These are phyloP conservation scores for Peromyscus nudipes DNA, from an alignment of 2,797 vertebrate species.

Conservation along the genomic window DNA sequence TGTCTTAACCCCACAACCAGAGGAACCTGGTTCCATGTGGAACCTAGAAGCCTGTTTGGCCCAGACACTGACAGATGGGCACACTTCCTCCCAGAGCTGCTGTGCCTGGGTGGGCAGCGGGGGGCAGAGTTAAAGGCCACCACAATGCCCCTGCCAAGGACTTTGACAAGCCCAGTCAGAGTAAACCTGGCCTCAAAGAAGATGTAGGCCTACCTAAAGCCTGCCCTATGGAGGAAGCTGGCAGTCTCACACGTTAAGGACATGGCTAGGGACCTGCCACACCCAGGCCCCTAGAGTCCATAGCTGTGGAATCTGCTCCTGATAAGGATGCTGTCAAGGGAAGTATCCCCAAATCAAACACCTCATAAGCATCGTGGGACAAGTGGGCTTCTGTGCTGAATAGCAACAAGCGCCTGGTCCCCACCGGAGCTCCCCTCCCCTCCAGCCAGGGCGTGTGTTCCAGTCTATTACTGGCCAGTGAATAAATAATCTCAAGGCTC, in stretches of 20 bases:
- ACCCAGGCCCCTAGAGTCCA: too few relatives aligned
- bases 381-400: neutral
- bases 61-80: rapidly evolving
- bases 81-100: neutral
- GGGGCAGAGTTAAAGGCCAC: rapidly evolving
- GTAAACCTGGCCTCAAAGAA: neutral
- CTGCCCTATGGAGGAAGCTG: neutral
- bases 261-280: neutral
- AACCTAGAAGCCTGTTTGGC: neutral
- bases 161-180: neutral
- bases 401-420: neutral
- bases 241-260: neutral
- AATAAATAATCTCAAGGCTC: slow-evolving; percentile 58
- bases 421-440: neutral
- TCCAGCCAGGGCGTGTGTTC: neutral
- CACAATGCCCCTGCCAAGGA: rapidly evolving
- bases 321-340: neutral
- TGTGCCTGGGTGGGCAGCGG: rapidly evolving
- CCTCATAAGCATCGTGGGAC: neutral
- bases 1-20: neutral
- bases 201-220: neutral
- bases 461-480: slow-evolving; percentile 61
- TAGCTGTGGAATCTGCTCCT: neutral
- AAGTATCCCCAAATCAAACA: neutral
- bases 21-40: neutral